A percentile compares a stretch with the other conserved stretches of the same genome.
Conservation (phyloP, 2,113 vertebrate species). For the Gila orcuttii region DNA sequence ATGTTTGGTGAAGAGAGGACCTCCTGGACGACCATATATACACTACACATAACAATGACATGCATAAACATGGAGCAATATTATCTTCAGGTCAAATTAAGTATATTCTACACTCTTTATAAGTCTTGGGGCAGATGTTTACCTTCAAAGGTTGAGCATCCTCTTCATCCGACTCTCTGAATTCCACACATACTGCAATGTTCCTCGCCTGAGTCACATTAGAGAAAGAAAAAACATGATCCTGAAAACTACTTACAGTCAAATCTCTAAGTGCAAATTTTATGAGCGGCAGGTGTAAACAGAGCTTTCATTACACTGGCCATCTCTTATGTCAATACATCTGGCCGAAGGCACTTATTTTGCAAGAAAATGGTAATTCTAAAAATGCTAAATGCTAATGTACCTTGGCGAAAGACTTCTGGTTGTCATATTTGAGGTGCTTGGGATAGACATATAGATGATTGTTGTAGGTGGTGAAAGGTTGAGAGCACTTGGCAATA, state of each 20-base stretch:
- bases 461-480: slow-evolving; percentile 95
- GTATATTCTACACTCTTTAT: too few relatives aligned
- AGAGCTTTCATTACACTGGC: neutral
- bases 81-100: too few relatives aligned
- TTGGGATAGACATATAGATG: slow-evolving; percentile 97
- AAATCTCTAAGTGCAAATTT: neutral
- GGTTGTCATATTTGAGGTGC: slow-evolving; percentile 93
- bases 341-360: neutral
- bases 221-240: slow-evolving; percentile 11
- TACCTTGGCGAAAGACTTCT: slow-evolving; percentile 96
- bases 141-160: slow-evolving; percentile 90
- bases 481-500: slow-evolving; percentile 92
- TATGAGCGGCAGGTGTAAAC: neutral
- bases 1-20: slow-evolving; percentile 86
- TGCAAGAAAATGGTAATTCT: neutral
- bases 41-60: slow-evolving; percentile 75
- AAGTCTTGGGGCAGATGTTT: slow-evolving; percentile 30
- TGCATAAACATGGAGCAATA: neutral
- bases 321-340: neutral
- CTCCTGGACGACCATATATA: slow-evolving; percentile 92
- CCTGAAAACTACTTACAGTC: neutral
- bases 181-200: slow-evolving; percentile 92
- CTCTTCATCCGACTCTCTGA: slow-evolving; percentile 93
- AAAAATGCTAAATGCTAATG: slow-evolving; percentile 2
- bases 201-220: slow-evolving; percentile 87